Evolutionary conservation across 2,113 vertebrate genomes (phyloP).

Genomic region (Leptosomus discolor): DNA sequence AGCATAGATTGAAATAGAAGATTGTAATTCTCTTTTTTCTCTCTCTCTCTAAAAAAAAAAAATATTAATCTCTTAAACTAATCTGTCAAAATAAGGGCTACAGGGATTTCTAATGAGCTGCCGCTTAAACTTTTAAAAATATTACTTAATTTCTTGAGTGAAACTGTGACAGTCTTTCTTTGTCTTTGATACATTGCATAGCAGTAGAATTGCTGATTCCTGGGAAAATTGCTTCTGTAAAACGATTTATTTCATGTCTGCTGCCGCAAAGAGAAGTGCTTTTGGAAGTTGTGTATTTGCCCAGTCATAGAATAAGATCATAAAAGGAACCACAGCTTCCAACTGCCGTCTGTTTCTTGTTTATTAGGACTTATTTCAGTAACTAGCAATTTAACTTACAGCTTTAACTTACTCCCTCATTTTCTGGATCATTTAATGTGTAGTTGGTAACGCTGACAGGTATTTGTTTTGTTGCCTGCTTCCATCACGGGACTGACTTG

Average conservation of each 20-base stretch:
- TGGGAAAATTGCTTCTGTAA: background rate
- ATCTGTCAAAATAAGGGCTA: background rate
- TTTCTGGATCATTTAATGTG: background rate
- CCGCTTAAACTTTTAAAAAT: background rate
- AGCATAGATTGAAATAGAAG: background rate
- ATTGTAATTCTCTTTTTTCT: background rate
- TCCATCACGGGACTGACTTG: rapidly evolving
- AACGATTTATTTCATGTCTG: background rate
- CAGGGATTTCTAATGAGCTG: background rate
- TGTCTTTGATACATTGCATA: background rate
- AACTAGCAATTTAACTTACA: background rate
- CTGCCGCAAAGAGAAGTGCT: background rate
- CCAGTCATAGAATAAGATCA: background rate
- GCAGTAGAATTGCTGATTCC: background rate
- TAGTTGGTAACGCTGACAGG: background rate
- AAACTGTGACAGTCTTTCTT: background rate
- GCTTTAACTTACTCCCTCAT: too few relatives aligned
- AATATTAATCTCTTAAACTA: background rate
- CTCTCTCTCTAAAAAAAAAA: background rate
- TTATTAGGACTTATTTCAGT: background rate
- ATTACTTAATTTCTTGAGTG: background rate
- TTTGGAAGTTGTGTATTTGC: background rate
- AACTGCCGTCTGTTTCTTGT: background rate
- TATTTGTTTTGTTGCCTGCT: background rate
- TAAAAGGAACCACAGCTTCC: background rate